Evolutionary conservation across 37 sponge, comb jelly and placozoan genomes (phyloP).

Genomic region (Beroe forskalii): DNA sequence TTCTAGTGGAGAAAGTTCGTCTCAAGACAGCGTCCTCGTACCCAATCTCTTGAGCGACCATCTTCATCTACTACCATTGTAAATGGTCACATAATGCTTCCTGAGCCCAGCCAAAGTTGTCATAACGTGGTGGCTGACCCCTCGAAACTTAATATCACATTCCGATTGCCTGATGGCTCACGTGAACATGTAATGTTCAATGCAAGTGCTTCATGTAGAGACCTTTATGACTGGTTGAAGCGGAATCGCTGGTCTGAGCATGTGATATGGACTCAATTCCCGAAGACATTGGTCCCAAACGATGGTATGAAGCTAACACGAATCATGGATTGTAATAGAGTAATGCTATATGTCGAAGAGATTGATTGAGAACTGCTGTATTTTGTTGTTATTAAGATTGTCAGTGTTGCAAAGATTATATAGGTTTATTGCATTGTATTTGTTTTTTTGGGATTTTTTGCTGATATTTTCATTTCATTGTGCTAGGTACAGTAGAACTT

Average conservation of each 20-base stretch:
- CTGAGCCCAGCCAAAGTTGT: not conserved
- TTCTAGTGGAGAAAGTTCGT: no score
- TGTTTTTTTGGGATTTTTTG: no score
- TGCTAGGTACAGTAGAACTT: no score
- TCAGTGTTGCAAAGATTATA: no score
- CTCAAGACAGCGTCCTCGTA: no score
- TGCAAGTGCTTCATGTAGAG: not conserved
- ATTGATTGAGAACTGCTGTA: constrained; percentile 13
- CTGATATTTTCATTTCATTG: no score
- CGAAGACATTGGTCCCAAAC: constrained; percentile 1
- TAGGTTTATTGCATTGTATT: no score
- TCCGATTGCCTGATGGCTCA: constrained; percentile 21
- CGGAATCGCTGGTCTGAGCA: not conserved
- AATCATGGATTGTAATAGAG: not conserved
- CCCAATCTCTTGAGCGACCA: no score
- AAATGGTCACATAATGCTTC: not conserved
- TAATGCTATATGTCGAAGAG: constrained; percentile 45
- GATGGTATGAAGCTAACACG: not conserved
- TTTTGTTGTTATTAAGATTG: no score
- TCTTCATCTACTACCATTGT: not conserved
- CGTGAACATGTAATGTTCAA: not conserved
- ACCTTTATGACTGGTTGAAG: constrained; percentile 6
- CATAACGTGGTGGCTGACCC: not conserved
- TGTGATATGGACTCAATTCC: constrained; percentile 61
- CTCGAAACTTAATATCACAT: not conserved